A percentile compares a stretch with the other conserved stretches of the same genome.
These are phyloP conservation scores for Trialeurodes vaporariorum DNA, from an alignment of 1,140 invertebrate species.

Conservation along the genomic window DNA sequence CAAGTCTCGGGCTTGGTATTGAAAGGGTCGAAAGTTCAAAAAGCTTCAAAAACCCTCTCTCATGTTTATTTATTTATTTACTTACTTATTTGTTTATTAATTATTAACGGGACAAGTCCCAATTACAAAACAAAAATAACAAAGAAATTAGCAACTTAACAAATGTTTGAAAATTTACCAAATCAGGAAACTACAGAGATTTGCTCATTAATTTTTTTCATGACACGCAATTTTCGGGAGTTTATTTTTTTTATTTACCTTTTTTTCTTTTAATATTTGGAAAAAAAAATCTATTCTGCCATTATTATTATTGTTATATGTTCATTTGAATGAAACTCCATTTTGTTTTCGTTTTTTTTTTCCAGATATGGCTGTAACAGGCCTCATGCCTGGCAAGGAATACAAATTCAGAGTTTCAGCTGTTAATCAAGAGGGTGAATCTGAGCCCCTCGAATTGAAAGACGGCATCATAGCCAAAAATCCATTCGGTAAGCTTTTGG, in stretches of 20 bases:
- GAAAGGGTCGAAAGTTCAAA: too few species aligned
- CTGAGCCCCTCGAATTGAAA: constrained; percentile 79
- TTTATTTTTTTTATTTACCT: too few species aligned
- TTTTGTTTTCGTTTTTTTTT: too few species aligned
- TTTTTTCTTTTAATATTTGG: too few species aligned
- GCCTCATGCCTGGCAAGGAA: constrained; percentile 78
- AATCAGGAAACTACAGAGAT: constrained; percentile 12
- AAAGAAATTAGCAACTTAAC: too few species aligned
- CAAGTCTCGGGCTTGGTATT: too few species aligned
- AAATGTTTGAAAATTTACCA: constrained; percentile 13
- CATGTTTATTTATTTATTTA: neutral
- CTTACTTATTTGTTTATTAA: too few species aligned
- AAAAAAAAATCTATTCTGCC: too few species aligned
- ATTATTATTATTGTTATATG: constrained; percentile 1
- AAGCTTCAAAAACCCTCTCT: neutral
- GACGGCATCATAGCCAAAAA: constrained; percentile 87
- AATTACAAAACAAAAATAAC: too few species aligned
- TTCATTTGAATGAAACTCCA: too few species aligned
- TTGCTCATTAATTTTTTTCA: too few species aligned
- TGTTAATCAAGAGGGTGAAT: constrained; percentile 92
- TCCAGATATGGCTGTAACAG: constrained; percentile 65
- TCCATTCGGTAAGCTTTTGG: constrained; percentile 67
- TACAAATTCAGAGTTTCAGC: constrained; percentile 92
- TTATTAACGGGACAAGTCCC: too few species aligned
- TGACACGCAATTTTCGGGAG: neutral